A percentile compares a stretch with the other conserved stretches of the same genome.
Evolutionary conservation across 2,113 vertebrate genomes (phyloP).

Genomic region (Anseranas semipalmata): DNA sequence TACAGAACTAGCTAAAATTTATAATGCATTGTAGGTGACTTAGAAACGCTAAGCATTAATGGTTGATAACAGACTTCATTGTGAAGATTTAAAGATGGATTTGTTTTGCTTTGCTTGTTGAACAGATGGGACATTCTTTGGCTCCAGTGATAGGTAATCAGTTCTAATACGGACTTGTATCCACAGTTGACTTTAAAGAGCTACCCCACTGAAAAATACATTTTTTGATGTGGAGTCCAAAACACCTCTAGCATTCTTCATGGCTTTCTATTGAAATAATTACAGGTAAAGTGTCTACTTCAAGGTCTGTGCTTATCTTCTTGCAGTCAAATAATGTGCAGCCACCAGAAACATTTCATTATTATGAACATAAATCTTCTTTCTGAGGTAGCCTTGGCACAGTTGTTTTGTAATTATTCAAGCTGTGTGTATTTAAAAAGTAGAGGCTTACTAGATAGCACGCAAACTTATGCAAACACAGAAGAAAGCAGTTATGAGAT

Average conservation of each 20-base stretch:
- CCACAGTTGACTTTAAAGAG: not conserved
- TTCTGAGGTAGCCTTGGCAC: conserved; percentile 76
- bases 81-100: not conserved
- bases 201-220: not conserved
- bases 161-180: not conserved
- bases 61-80: not conserved
- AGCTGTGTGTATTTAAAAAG: not conserved
- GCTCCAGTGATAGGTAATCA: not conserved
- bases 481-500: not conserved
- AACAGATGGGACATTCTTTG: not conserved
- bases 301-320: not conserved
- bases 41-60: not conserved
- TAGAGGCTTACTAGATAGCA: not conserved
- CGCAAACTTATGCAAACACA: not conserved
- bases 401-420: not conserved
- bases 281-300: not conserved
- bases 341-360: conserved; percentile 21
- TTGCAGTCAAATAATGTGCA: not conserved
- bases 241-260: not conserved
- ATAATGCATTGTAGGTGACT: not conserved
- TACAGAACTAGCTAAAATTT: not conserved
- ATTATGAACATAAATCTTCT: not conserved
- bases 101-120: not conserved
- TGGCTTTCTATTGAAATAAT: not conserved
- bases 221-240: not conserved